A percentile compares a stretch with the other conserved stretches of the same genome.
These are phyloP conservation scores for Aphidius colemani DNA, from an alignment of 2,888 invertebrate species.

Conservation along the genomic window DNA sequence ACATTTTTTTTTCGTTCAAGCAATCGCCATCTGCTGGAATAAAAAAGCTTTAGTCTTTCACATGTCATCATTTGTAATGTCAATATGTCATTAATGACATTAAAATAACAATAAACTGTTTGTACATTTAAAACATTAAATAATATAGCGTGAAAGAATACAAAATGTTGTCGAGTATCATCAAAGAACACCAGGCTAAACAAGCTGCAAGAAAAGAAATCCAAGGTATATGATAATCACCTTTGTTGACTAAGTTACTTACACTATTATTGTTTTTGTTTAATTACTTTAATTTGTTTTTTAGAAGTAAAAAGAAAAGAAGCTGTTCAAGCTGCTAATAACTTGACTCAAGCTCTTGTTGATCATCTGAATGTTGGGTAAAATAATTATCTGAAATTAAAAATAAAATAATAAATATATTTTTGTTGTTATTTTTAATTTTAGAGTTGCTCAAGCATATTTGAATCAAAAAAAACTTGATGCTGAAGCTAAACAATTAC, in stretches of 20 bases:
- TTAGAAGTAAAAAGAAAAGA: slow-evolving; percentile 91
- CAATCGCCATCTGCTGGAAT: no score
- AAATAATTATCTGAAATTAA: slow-evolving; percentile 42
- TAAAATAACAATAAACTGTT: no score
- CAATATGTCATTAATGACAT: no score
- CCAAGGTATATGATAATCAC: slow-evolving; percentile 68
- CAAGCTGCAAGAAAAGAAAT: slow-evolving; percentile 79
- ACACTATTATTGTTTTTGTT: slow-evolving; percentile 11
- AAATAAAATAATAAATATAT: not conserved
- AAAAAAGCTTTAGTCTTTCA: no score
- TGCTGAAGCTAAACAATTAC: slow-evolving; percentile 94
- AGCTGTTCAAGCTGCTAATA: slow-evolving; percentile 89
- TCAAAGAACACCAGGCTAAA: slow-evolving; percentile 85
- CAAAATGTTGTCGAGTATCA: slow-evolving; percentile 80
- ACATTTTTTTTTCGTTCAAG: no score
- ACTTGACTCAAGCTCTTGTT: slow-evolving; percentile 89
- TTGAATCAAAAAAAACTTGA: slow-evolving; percentile 97
- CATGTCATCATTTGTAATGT: no score
- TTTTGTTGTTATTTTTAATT: slow-evolving; percentile 47
- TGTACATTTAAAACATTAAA: no score
- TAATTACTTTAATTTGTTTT: slow-evolving; percentile 45
- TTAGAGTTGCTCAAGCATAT: slow-evolving; percentile 96
- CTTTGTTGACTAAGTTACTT: slow-evolving; percentile 1
- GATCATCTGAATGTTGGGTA: slow-evolving; percentile 98
- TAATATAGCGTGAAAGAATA: no score